phyloP scores from a whole-genome alignment of 2,888 invertebrate species.

The Aethes cnicana region DNA sequence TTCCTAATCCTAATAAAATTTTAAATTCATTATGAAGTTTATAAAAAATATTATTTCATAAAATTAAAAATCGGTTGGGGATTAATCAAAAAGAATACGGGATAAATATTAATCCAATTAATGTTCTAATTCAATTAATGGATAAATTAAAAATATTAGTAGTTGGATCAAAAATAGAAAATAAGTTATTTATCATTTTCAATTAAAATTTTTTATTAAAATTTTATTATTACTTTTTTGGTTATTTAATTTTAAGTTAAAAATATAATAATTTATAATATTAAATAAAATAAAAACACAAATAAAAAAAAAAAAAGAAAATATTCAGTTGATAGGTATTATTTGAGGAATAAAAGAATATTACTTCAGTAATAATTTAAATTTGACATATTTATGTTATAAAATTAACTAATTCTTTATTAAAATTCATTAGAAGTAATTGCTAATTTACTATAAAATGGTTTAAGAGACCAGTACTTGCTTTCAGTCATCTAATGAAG shows the following conservation, averaged over 20 bases:
- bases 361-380: conserved; percentile 82
- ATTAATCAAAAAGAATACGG: conserved; percentile 80
- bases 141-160: conserved; percentile 75
- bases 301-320: too few species aligned
- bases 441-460: conserved; percentile 84
- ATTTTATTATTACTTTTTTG: conserved; percentile 49
- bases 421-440: conserved; percentile 84
- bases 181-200: too few species aligned
- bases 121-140: conserved; percentile 83
- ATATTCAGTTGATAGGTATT: too few species aligned
- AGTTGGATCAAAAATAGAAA: conserved; percentile 85
- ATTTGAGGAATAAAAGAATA: conserved; percentile 88
- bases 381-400: too few species aligned
- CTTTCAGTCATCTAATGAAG: conserved; percentile 86
- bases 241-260: too few species aligned
- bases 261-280: too few species aligned
- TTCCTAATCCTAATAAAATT: conserved; percentile 72
- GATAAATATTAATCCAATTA: conserved; percentile 75
- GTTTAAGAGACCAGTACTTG: conserved; percentile 88
- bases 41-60: conserved; percentile 61
- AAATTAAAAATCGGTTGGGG: conserved; percentile 78
- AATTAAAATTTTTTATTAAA: conserved; percentile 54
- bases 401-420: conserved; percentile 84
- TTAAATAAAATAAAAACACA: too few species aligned
- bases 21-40: conserved; percentile 83